These are phyloP conservation scores for Betta splendens DNA, from an alignment of 2,797 vertebrate genomes.

Conservation along the genomic window DNA sequence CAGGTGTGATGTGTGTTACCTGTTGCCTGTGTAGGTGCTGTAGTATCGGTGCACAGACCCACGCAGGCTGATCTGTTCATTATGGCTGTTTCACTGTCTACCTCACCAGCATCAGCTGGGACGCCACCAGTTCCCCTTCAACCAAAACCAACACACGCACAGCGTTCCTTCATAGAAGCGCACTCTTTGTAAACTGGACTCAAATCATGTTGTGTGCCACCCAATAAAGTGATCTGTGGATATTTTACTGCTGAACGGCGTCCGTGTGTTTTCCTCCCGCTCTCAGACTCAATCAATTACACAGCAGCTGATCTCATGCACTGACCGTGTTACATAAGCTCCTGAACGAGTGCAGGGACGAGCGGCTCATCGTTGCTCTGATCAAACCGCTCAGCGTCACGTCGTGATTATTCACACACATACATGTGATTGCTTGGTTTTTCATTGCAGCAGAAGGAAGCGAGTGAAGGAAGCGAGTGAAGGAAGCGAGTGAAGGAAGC, in stretches of 20 bases:
- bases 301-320: slow-evolving; percentile 63
- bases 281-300: slow-evolving; percentile 64
- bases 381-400: slow-evolving; percentile 71
- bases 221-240: slow-evolving; percentile 82
- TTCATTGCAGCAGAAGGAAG: too few species aligned
- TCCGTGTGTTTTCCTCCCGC: slow-evolving; percentile 59
- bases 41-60: slow-evolving; percentile 56
- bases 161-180: slow-evolving; percentile 56
- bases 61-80: slow-evolving; percentile 71
- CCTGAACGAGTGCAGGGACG: slow-evolving; percentile 60
- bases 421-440: too few species aligned
- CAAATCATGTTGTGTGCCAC: slow-evolving; percentile 68
- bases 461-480: too few species aligned
- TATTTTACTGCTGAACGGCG: slow-evolving; percentile 57
- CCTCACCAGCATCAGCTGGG: slow-evolving; percentile 82
- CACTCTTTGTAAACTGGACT: slow-evolving; percentile 68
- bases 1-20: slow-evolving; percentile 60
- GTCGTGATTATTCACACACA: slow-evolving; percentile 43
- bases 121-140: slow-evolving; percentile 76
- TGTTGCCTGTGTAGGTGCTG: slow-evolving; percentile 67
- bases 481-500: too few species aligned
- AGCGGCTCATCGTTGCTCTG: slow-evolving; percentile 67
- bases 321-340: slow-evolving; percentile 74
- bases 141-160: slow-evolving; percentile 78
- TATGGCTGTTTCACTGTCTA: slow-evolving; percentile 82